Percentiles rank a stretch among this genome's conserved stretches.
Conservation (phyloP, 2,797 vertebrate genomes). For the Hydrocynus forskahlii region DNA sequence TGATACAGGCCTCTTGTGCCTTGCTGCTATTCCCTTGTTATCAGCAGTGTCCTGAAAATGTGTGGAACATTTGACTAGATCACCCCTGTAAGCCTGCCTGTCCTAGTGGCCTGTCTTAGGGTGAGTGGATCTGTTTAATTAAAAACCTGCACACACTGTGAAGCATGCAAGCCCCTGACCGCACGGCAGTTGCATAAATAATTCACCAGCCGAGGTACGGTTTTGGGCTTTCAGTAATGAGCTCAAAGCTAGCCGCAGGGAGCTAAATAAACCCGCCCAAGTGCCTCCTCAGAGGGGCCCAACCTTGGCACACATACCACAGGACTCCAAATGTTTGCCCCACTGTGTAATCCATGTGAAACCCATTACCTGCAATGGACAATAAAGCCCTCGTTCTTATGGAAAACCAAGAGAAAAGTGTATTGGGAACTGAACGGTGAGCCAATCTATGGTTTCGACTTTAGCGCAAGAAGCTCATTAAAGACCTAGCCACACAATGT, state of each 20-base stretch:
- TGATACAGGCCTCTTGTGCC: not conserved
- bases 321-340: constrained; percentile 63
- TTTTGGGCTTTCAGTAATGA: constrained; percentile 73
- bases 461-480: constrained; percentile 71
- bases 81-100: constrained; percentile 59
- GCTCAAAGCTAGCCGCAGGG: constrained; percentile 68
- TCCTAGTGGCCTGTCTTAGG: constrained; percentile 69
- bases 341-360: constrained; percentile 59
- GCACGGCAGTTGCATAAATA: constrained; percentile 68
- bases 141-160: constrained; percentile 66
- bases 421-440: constrained; percentile 10
- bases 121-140: constrained; percentile 73
- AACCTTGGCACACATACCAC: constrained; percentile 64
- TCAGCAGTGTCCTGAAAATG: constrained; percentile 45
- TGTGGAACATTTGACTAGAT: constrained; percentile 42
- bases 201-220: constrained; percentile 71
- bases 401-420: constrained; percentile 64
- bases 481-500: constrained; percentile 66
- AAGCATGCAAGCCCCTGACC: constrained; percentile 64
- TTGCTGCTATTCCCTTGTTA: constrained; percentile 36
- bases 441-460: constrained; percentile 57
- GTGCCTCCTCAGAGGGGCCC: constrained; percentile 61
- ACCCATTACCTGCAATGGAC: constrained; percentile 60
- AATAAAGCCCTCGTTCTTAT: constrained; percentile 73
- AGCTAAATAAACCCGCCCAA: constrained; percentile 60